Evolutionary conservation across 2,113 vertebrate species (phyloP), one percentile per base, ranked within the genome.

Genomic region (Acanthisitta chloris): DNA sequence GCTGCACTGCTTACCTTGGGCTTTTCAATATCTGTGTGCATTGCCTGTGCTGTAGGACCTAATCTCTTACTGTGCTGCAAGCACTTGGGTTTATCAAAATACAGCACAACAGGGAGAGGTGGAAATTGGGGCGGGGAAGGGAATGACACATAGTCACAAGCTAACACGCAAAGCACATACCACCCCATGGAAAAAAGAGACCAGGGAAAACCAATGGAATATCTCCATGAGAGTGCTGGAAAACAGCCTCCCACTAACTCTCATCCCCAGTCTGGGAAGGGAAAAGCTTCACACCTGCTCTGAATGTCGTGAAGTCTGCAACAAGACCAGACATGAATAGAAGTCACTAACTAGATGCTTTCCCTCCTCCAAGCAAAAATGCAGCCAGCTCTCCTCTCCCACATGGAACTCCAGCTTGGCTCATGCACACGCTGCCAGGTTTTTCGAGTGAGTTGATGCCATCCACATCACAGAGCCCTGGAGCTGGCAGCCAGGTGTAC

Each of bases 251-350:
- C 95, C 81, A 92, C 92, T 48, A 55, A 52, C 28, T 66, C 77
- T 28, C 81, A 67, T 87, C 26, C 29, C 28, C 78, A 96, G 81
- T 43, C 65, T 70, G 76, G 64, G 71, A 88, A 94, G 43, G 83
- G 42, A 95, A 88, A 66, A 86, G 79, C 80, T 90, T 97, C 94
- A 93, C 96, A 95, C 92, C 91, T 94, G 91, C 88, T 94, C 64
- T 62, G 38, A 80, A 81, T 83, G 76, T 80, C 12, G 5, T 70
- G 72, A 90, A 90, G 67, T 64, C 95, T 95, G 92, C 80, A 86
- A 58, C 7, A 83, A 92, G 69, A 71, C 57, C 69, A 93, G 82
- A 81, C 90, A 94, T 76, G 92, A 97, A 96, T 93, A 97, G 92
- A 93, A 94, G 64, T 57, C 86, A 83, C 90, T 90, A 70, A 93